Evolutionary conservation across 1,140 invertebrate genomes (phyloP).

Genomic region (Zaprionus ornatus): DNA sequence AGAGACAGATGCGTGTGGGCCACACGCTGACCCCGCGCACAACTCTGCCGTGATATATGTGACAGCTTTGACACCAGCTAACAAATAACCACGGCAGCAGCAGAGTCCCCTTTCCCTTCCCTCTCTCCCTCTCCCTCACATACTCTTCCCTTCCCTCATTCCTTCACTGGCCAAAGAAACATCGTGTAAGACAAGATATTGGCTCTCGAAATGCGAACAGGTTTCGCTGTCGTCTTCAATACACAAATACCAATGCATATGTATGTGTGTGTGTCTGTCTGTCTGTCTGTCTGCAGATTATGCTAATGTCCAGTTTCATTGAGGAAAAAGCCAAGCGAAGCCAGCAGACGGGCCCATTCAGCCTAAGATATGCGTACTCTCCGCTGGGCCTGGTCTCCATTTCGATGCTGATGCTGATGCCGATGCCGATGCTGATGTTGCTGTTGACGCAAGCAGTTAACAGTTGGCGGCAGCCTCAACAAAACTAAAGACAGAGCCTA

Average conservation of each 20-base stretch:
- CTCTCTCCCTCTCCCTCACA: slow-evolving; percentile 14
- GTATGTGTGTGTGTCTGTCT: slow-evolving; percentile 3
- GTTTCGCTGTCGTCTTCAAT: slow-evolving; percentile 55
- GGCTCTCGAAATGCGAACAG: slow-evolving; percentile 65
- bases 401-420: slow-evolving; percentile 45
- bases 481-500: slow-evolving; percentile 27
- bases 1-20: slow-evolving; percentile 51
- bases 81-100: slow-evolving; percentile 69
- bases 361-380: slow-evolving; percentile 18
- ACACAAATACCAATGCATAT: not conserved
- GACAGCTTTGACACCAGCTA: slow-evolving; percentile 79
- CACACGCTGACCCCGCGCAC: slow-evolving; percentile 62
- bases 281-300: slow-evolving; percentile 43
- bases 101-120: slow-evolving; percentile 22
- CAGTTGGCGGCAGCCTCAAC: slow-evolving; percentile 34
- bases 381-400: not conserved
- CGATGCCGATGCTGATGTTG: slow-evolving; percentile 38
- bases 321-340: slow-evolving; percentile 65
- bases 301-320: slow-evolving; percentile 77
- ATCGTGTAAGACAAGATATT: slow-evolving; percentile 71
- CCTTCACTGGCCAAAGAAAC: slow-evolving; percentile 35
- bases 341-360: slow-evolving; percentile 67
- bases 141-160: slow-evolving; percentile 5
- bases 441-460: slow-evolving; percentile 78
- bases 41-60: slow-evolving; percentile 73